These are phyloP conservation scores for Metridium senile DNA, from an alignment of 92 coral and sea anemone species.

Conservation along the genomic window DNA sequence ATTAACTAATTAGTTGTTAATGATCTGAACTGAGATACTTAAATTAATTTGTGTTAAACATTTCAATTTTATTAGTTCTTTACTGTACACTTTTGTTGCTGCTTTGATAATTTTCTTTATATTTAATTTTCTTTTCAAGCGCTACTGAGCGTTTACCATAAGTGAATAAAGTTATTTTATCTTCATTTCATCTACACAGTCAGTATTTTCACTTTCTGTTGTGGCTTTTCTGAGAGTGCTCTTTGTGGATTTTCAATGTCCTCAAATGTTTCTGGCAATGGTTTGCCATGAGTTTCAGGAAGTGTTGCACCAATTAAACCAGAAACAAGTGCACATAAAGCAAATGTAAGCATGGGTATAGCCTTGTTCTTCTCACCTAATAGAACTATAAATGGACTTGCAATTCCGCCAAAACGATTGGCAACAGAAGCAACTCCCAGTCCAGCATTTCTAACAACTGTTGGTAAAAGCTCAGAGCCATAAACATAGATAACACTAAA, in stretches of 20 bases:
- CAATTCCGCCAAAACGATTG: slow-evolving; percentile 80
- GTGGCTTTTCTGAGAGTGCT: too few species aligned
- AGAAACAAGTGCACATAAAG: slow-evolving; percentile 58
- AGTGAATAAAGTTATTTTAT: too few species aligned
- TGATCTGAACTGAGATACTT: too few species aligned
- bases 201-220: too few species aligned
- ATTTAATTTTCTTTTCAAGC: too few species aligned
- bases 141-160: too few species aligned
- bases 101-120: too few species aligned
- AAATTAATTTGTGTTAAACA: too few species aligned
- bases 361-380: slow-evolving; percentile 70
- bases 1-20: too few species aligned
- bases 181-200: too few species aligned
- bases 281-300: slow-evolving; percentile 83
- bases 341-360: slow-evolving; percentile 89
- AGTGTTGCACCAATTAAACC: slow-evolving; percentile 79
- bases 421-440: slow-evolving; percentile 78
- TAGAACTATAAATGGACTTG: slow-evolving; percentile 81
- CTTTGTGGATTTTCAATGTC: slow-evolving; percentile 55
- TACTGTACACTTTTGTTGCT: too few species aligned
- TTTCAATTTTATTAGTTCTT: too few species aligned
- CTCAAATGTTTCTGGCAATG: slow-evolving; percentile 88
- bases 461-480: slow-evolving; percentile 89
- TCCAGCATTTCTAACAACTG: slow-evolving; percentile 92
- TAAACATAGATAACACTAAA: slow-evolving; percentile 83